phyloP scores from a whole-genome alignment of 2,888 invertebrate species.

The Trissonchulus latispiculum region DNA sequence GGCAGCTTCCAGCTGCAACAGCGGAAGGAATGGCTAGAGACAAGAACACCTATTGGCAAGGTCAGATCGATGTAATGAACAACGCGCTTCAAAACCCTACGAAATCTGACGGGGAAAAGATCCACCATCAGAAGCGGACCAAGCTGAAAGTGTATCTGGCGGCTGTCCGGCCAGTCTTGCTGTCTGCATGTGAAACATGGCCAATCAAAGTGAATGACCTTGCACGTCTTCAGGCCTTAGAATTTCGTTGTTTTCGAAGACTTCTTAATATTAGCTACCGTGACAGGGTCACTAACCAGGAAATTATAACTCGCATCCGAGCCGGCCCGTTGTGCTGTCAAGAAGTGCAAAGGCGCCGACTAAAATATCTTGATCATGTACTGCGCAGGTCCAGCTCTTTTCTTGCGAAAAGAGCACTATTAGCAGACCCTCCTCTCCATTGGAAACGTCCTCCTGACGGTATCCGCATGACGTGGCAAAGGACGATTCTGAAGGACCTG shows the following conservation, averaged over 20 bases:
- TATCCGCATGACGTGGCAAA: background rate
- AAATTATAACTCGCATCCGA: constrained; percentile 5
- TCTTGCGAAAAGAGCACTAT: background rate
- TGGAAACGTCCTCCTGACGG: background rate
- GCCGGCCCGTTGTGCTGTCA: background rate
- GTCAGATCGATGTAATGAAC: too few relatives aligned
- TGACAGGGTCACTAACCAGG: constrained; percentile 8
- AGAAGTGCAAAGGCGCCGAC: background rate
- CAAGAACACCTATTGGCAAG: too few relatives aligned
- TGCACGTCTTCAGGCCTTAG: constrained; percentile 2
- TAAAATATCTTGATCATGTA: background rate
- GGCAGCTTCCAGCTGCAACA: too few relatives aligned
- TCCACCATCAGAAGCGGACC: too few relatives aligned
- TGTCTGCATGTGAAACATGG: background rate
- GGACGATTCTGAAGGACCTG: background rate
- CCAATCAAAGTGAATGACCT: constrained; percentile 6
- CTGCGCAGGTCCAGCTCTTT: background rate
- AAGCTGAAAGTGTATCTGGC: background rate
- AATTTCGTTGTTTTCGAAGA: background rate
- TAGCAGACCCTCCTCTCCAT: background rate
- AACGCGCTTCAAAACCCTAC: too few relatives aligned
- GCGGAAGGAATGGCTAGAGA: too few relatives aligned
- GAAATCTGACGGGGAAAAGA: too few relatives aligned
- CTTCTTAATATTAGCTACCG: background rate
- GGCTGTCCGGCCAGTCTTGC: background rate